A percentile compares a stretch with the other conserved stretches of the same genome.
Evolutionary conservation across 2,888 invertebrate genomes (phyloP).

Genomic region (Dermolepida albohirtum): DNA sequence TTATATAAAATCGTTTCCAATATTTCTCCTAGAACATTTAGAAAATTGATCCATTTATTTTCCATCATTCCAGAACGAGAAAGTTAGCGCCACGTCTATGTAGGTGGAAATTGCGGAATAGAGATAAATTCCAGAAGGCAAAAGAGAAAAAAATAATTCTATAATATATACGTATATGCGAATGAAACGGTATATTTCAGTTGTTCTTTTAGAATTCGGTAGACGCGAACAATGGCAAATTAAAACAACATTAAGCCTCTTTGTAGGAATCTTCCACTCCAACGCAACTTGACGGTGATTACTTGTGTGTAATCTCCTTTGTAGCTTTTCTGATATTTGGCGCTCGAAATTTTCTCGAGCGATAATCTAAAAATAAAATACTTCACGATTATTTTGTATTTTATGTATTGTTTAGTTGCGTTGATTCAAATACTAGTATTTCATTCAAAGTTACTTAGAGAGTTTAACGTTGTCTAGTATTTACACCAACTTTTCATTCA

Average conservation of each 20-base stretch:
- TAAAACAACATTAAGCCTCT: slow-evolving; percentile 28
- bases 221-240: slow-evolving; percentile 6
- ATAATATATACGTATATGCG: too few species aligned
- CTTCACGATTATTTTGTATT: too few species aligned
- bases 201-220: neutral
- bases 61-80: slow-evolving; percentile 18
- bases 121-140: neutral
- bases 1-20: slow-evolving; percentile 26
- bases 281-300: neutral
- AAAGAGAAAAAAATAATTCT: too few species aligned
- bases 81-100: slow-evolving; percentile 5
- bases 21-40: slow-evolving; percentile 21
- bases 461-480: too few species aligned
- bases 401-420: too few species aligned
- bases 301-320: slow-evolving; percentile 7
- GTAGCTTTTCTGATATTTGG: neutral
- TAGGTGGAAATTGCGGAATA: neutral
- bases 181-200: neutral
- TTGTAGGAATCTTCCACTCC: slow-evolving; percentile 2
- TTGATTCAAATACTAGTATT: too few species aligned
- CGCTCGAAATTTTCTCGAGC: neutral
- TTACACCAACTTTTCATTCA: too few species aligned
- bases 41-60: slow-evolving; percentile 37
- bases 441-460: too few species aligned
- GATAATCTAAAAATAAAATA: too few species aligned